Evolutionary conservation across 2,113 vertebrate genomes (phyloP).

Genomic region (Oplegnathus fasciatus): DNA sequence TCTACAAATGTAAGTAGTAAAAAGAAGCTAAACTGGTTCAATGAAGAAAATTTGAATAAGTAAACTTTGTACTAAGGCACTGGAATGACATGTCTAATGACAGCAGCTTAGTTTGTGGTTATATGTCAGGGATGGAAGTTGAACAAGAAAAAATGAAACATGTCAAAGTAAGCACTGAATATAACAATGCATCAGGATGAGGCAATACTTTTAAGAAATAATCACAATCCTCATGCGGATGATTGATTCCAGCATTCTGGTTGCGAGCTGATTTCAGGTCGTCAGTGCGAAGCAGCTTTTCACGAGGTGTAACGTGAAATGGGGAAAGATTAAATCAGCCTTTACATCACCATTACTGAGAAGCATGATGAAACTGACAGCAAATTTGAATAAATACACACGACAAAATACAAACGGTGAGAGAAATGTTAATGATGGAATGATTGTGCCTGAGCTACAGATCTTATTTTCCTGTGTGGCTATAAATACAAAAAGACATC

Average conservation of each 20-base stretch:
- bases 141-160: background rate
- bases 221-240: background rate
- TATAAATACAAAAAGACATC: background rate
- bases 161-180: background rate
- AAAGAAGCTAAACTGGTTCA: background rate
- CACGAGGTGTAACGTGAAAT: background rate
- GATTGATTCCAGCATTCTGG: background rate
- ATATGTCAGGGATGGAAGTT: background rate
- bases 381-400: background rate
- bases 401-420: background rate
- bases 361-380: background rate
- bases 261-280: constrained; percentile 2
- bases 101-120: background rate
- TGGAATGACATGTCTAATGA: background rate
- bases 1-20: background rate
- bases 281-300: background rate
- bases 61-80: background rate
- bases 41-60: background rate
- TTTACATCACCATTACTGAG: background rate
- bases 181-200: background rate
- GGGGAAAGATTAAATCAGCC: background rate
- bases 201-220: background rate
- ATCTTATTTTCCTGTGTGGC: background rate
- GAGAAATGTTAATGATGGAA: background rate
- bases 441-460: too few species aligned